Evolutionary conservation across 1,140 invertebrate species (phyloP), one percentile per base, ranked within the genome.

Genomic region (Campoletis sonorensis): DNA sequence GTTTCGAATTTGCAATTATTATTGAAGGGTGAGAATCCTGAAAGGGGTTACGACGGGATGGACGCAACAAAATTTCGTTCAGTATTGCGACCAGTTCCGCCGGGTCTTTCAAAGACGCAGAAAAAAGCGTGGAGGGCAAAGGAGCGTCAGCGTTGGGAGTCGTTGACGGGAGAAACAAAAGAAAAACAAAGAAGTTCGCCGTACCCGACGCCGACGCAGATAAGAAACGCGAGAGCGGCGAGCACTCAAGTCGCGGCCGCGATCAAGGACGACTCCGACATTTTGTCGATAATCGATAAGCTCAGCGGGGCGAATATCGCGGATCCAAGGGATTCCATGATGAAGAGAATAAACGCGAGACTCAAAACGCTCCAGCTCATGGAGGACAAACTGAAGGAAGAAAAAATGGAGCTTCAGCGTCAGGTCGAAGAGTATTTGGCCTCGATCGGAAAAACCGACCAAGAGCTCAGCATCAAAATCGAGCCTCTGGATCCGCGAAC

Each of bases 321-420:
- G 4, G 76, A 78, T 67, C 76, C 76, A 15, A 58, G 76, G 3
- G 37, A 78, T 37, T 18, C 58, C 0, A 67, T 67, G 58, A 23
- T 78, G 30, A 78, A 78, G 37, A 10, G 54, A 10, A 78, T 78
- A 67, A 78, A 78, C 58, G 76, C 61, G 2, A 27, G 76, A 45
- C 15, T 78, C 0, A 64, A 67, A 27, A 33, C 23, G n/a, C 33
- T 78, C 10, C 30, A 78, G 18, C 10, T 27, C n/a, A 64, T 78
- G 76, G 33, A 61, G 37, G 21, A n/a, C 0, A 64, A 67, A 37
- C 10, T 78, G n/a, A 64, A 45, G 16, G 76, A 78, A 21, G 76
- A 78, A 18, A 61, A 78, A 37, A 10, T 45, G 54, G 76, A 21
- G 11, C 61, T 78, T 7, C 73, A 77, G 58, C 54, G 58, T 1